phyloP scores from a whole-genome alignment of 2,797 vertebrate species.

The Glossophaga mutica region DNA sequence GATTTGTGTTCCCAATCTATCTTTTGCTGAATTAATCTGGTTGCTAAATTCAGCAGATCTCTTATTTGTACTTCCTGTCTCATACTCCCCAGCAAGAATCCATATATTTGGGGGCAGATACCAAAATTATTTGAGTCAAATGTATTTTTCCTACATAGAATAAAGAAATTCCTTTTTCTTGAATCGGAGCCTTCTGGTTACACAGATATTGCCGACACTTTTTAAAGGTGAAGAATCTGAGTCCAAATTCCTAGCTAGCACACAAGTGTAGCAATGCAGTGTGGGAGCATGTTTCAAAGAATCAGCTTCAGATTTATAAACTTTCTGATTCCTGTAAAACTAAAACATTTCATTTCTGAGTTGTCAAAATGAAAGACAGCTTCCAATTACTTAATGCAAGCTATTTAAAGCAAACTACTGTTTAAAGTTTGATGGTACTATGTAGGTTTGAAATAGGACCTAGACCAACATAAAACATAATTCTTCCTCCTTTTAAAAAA shows the following conservation, averaged over 20 bases:
- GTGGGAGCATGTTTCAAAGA: background rate
- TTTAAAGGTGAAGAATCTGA: background rate
- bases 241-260: background rate
- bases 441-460: background rate
- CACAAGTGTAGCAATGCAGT: background rate
- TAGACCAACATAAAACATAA: background rate
- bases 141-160: background rate
- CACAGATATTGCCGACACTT: background rate
- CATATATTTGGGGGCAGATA: background rate
- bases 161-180: background rate
- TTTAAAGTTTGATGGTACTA: background rate
- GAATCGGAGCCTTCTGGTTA: background rate
- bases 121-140: conserved; percentile 23
- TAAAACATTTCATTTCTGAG: background rate
- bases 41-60: conserved; percentile 35
- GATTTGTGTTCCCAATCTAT: background rate
- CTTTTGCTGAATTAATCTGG: background rate
- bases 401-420: background rate
- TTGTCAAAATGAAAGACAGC: background rate
- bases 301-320: background rate
- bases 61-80: conserved; percentile 12
- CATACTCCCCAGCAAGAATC: background rate
- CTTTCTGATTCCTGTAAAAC: background rate
- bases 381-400: background rate
- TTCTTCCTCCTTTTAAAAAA: background rate